These are phyloP conservation scores for Littorina saxatilis DNA, from an alignment of 1,140 invertebrate species.

Conservation along the genomic window DNA sequence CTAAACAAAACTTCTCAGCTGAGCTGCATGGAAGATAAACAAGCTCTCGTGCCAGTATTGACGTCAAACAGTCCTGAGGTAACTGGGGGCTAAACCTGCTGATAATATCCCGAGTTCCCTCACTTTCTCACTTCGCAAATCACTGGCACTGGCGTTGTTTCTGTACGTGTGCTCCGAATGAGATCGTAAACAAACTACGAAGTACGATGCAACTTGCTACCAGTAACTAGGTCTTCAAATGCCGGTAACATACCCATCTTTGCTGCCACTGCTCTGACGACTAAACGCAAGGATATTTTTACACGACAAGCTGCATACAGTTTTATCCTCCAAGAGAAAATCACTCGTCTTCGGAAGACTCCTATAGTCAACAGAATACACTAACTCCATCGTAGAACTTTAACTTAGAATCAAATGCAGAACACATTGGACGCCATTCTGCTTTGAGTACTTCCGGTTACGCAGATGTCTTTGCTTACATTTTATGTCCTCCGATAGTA, in stretches of 20 bases:
- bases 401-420: neutral
- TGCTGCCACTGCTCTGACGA: constrained; percentile 45
- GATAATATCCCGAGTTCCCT: no score
- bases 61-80: no score
- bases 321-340: constrained; percentile 59
- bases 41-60: no score
- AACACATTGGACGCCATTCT: constrained; percentile 16
- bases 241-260: constrained; percentile 42
- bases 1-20: no score
- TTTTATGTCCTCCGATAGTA: neutral
- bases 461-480: neutral
- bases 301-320: constrained; percentile 57
- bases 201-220: no score
- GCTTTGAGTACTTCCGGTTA: constrained; percentile 9
- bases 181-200: no score
- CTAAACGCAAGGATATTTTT: constrained; percentile 63
- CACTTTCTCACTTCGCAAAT: no score
- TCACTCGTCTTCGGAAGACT: constrained; percentile 52
- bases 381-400: constrained; percentile 56
- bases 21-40: no score
- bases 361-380: constrained; percentile 61
- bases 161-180: no score
- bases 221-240: no score
- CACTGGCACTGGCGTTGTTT: no score
- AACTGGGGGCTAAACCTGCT: no score